Evolutionary conservation across 1,140 invertebrate species (phyloP), one percentile per base, ranked within the genome.

Genomic region (Dufourea novaeangliae): DNA sequence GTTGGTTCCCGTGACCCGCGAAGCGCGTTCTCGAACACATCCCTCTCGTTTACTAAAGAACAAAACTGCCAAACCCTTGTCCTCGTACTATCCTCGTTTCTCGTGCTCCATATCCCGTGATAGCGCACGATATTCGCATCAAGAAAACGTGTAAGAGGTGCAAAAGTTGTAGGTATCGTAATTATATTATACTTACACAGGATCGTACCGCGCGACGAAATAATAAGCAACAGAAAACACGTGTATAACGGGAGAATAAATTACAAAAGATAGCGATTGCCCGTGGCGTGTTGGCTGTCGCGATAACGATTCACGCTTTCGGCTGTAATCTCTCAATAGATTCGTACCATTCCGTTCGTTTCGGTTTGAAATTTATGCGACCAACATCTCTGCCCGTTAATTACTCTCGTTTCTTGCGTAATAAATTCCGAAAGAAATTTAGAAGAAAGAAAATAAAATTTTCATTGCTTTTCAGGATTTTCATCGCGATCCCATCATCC

Each of bases 1-100:
- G 75, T 81, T 81, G 79, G 69, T 77, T 80, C 82, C 67, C 78
- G 82, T 76, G 74, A 80, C 66, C 70, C 66, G 70, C 74, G 66
- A 59, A 44, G 22, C 76, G 59, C 39, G 32, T 17, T 68, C 59
- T 75, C 68, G 50, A 54, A 57, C 57, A 25, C 59, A 61, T 66
- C 67, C 66, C 73, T 59, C 69, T 69, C 73, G 54, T 61, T 69
- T 41, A 37, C 50, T 29, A 41, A 59, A 69, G 41, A 44, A 34
- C 25, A 57, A 22, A 41, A 10, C 41, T 8, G 34, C 44, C 29
- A 54, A n/a, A 22, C 29, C 63, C 54, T 59, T 46, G 25, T 39
- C 22, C 71, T 20, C 50, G 37, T 66, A 22, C 41, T 39, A 52
- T 37, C 57, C 29, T 27, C 44, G 59, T 64, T 20, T 29, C 20